Evolutionary conservation across 2,888 invertebrate species (phyloP), one percentile per base, ranked within the genome.

Genomic region (Drosophila mimica): DNA sequence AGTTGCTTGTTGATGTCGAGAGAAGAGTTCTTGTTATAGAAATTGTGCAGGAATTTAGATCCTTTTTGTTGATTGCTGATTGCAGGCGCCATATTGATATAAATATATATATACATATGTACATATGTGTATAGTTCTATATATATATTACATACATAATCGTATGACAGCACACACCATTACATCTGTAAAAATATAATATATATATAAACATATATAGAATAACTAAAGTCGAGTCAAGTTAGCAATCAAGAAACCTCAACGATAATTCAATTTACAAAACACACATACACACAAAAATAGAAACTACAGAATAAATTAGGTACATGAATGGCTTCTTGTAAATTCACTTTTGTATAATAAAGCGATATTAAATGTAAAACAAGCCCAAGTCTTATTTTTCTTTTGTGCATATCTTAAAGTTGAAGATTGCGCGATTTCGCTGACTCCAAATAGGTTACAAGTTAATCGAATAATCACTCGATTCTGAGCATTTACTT

Each of bases 301-400:
- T 25, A 65, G 46, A 63, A 53, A 70, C 65, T 68, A 64, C 63
- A 68, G 54, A 76, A 73, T 82, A 70, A 80, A 60, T 78, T 70
- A 81, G 76, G 76, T 76, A 81, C 74, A 82, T 82, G 69, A 72
- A 78, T 53, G 68, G 88, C 89, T 87, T 81, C 86, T 89, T 87
- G 87, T 89, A 85, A 85, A 89, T 85, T 88, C 71, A 84, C 56
- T 83, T 87, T 87, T 87, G 88, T 87, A 87, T 74, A 87, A 87
- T 74, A 83, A 81, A 72, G 72, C 76, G 85, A 87, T 89, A 87
- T 87, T 87, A 82, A 89, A 89, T 61, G 64, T 81, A 70, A 69
- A 81, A 60, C 73, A 70, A 71, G 63, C 69, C 64, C 73, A 70
- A 57, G 11, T 46, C 17, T 30, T 6, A 34, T 54, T 53, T 34